Evolutionary conservation across 2,113 vertebrate genomes (phyloP), one percentile per base, ranked within the genome.

Genomic region (Salvelinus sp.): DNA sequence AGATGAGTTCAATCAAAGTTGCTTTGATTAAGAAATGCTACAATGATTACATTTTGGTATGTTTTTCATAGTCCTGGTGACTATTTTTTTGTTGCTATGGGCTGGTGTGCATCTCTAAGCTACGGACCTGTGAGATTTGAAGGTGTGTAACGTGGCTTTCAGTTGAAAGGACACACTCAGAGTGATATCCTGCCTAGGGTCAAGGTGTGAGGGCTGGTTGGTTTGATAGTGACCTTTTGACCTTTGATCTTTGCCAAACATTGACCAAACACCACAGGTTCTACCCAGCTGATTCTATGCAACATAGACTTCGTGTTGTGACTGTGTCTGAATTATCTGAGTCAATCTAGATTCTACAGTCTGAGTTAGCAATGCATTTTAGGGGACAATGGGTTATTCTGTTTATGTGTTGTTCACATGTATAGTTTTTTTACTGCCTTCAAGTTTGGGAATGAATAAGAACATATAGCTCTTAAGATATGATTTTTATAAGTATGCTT

Each of bases 221-320:
- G 71, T 79, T 83, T 84, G n/a, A 78, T 75, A 68, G 65, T 73
- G 69, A 76, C 85, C 62, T 88, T 90, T 89, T 91, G 83, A 91
- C 88, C 84, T 85, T 91, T 94, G 92, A 54, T 5, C 16, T 54
- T 54, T 16, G 4, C 93, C 93, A 92, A 92, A 89, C 86, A 79
- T 82, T 85, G 77, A 88, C 90, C 89, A 90, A 91, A 91, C 92
- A 91, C 86, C 85, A 89, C 92, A 89, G 85, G 82, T 89, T 91
- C 86, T 89, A 83, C 90, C 88, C 90, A 89, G 94, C 91, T 93
- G 88, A 93, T 88, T 87, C 97, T 98, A 98, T 98, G 96, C 96
- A 97, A 97, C 93, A 92, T 90, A 91, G 78, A 90, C 82, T 89
- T 62, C 86, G 84, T 75, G 73, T 76, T 82, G 80, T 75, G 82